Evolutionary conservation across 1,140 invertebrate genomes (phyloP).

Genomic region (Drosophila murphyi): DNA sequence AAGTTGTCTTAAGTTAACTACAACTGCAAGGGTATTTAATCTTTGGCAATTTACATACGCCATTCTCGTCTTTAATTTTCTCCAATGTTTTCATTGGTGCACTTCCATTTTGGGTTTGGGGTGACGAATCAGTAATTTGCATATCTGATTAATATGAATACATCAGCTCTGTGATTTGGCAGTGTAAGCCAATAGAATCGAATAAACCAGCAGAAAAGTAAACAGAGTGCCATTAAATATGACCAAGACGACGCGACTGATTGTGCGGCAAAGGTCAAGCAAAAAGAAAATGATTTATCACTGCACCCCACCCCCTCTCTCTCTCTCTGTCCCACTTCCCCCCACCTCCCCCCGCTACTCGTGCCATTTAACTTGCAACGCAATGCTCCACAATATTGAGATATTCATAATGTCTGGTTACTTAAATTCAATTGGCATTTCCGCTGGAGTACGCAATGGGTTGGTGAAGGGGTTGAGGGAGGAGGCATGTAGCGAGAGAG

Average conservation of each 20-base stretch:
- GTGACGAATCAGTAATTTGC: constrained; percentile 58
- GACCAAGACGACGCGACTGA: constrained; percentile 40
- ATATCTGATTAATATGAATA: constrained; percentile 83
- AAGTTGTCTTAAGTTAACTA: background rate
- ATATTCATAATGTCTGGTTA: constrained; percentile 65
- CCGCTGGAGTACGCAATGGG: constrained; percentile 54
- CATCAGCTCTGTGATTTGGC: constrained; percentile 76
- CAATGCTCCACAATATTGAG: constrained; percentile 16
- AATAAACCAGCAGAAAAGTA: constrained; percentile 48
- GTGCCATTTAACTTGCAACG: too few relatives aligned
- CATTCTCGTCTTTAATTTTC: constrained; percentile 1
- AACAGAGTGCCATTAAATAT: constrained; percentile 70
- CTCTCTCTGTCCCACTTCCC: background rate
- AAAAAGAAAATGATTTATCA: constrained; percentile 33
- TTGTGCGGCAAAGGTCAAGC: constrained; percentile 72
- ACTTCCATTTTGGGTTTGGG: constrained; percentile 40
- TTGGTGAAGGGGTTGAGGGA: background rate
- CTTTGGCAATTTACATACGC: background rate
- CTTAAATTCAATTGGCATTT: constrained; percentile 81
- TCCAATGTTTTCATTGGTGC: constrained; percentile 17
- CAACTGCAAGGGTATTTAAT: constrained; percentile 4
- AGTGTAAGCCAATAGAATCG: constrained; percentile 68
- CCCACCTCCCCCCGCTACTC: too few relatives aligned
- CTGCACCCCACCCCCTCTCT: background rate
- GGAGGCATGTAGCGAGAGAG: background rate